These are phyloP conservation scores for Sarotherodon lohbergeri DNA, from an alignment of 2,113 vertebrate species.

Conservation along the genomic window DNA sequence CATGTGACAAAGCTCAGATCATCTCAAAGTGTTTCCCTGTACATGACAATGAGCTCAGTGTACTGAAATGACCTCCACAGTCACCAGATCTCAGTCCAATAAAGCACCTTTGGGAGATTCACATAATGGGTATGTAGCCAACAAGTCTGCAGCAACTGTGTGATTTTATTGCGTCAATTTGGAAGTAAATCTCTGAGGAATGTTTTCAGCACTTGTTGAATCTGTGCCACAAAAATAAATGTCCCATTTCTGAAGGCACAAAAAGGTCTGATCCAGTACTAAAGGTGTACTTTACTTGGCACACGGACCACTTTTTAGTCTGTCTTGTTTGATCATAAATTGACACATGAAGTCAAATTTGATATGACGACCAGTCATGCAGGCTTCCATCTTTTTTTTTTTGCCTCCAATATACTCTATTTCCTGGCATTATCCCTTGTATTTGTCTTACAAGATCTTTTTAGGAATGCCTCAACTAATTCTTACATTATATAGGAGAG, in stretches of 20 bases:
- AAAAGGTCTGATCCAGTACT: background rate
- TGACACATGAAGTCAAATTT: background rate
- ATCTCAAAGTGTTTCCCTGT: background rate
- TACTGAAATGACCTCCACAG: background rate
- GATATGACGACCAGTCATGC: background rate
- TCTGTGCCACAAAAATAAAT: background rate
- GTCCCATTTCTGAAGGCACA: background rate
- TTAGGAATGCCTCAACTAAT: background rate
- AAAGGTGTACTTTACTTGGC: background rate
- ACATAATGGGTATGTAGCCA: background rate
- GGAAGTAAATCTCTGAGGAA: background rate
- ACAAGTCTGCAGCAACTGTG: background rate
- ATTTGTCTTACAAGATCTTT: background rate
- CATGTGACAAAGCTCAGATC: background rate
- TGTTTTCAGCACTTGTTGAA: background rate
- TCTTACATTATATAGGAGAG: background rate
- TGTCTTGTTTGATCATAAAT: background rate
- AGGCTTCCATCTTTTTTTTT: background rate
- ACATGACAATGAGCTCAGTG: background rate
- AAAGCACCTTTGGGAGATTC: background rate
- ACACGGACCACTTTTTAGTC: background rate
- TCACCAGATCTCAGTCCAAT: background rate
- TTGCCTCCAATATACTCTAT: background rate
- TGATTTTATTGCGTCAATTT: background rate
- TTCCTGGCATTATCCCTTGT: rapidly evolving